Conservation (phyloP, 2,888 invertebrate species). For the Urechis unicinctus region DNA sequence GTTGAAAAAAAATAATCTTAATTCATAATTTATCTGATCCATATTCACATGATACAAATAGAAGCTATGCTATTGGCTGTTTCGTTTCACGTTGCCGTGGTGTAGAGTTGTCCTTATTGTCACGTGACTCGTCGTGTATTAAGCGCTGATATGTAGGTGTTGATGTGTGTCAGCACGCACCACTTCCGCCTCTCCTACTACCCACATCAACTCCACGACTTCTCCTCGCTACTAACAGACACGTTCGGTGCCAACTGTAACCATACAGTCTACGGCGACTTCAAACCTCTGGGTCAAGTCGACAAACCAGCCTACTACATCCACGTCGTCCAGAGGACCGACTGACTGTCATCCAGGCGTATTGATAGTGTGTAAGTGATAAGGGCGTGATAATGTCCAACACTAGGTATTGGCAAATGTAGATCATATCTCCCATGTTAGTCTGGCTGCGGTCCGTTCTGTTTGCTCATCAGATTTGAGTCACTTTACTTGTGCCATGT, state of each 20-base stretch:
- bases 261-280: constrained; percentile 75
- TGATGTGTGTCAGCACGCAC: constrained; percentile 14
- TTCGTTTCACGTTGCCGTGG: neutral
- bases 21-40: too few relatives aligned
- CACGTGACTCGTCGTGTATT: neutral
- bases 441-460: too few relatives aligned
- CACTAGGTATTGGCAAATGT: too few relatives aligned
- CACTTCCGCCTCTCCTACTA: constrained; percentile 83
- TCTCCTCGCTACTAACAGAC: constrained; percentile 65
- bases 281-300: constrained; percentile 63
- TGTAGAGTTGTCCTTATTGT: neutral
- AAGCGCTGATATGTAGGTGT: neutral
- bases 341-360: too few relatives aligned
- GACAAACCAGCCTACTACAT: constrained; percentile 75
- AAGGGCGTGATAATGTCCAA: too few relatives aligned
- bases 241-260: constrained; percentile 61
- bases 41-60: too few relatives aligned
- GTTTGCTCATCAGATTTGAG: too few relatives aligned
- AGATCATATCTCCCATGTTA: too few relatives aligned
- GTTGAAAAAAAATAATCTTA: too few relatives aligned
- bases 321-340: constrained; percentile 70
- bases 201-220: constrained; percentile 70
- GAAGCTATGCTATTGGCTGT: neutral
- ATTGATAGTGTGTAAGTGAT: too few relatives aligned
- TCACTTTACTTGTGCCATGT: too few relatives aligned